Conservation (phyloP, 1,140 invertebrate species). For the Euwallacea fornicatus region DNA sequence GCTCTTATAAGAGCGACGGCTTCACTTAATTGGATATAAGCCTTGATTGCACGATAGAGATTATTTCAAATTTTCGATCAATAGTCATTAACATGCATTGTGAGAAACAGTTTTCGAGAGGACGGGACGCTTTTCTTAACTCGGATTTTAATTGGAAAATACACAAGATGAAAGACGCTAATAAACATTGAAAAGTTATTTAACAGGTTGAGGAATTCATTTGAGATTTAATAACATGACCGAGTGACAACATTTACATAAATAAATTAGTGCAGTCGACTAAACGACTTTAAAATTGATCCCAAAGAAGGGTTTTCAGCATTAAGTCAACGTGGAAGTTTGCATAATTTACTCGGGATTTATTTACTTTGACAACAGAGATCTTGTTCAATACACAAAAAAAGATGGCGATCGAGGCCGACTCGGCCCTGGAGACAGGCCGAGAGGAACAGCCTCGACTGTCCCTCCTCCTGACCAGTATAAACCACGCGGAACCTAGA, state of each 20-base stretch:
- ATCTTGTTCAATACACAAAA: no score
- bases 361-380: no score
- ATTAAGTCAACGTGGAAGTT: no score
- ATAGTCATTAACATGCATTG: constrained; percentile 37
- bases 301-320: no score
- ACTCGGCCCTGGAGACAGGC: no score
- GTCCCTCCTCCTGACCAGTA: no score
- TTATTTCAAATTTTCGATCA: constrained; percentile 36
- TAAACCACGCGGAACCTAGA: no score
- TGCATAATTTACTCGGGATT: no score
- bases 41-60: constrained; percentile 35
- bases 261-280: no score
- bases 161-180: constrained; percentile 18
- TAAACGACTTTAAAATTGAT: no score
- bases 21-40: constrained; percentile 38
- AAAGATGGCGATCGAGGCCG: no score
- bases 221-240: constrained; percentile 11
- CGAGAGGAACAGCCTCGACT: no score
- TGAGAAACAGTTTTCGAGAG: constrained; percentile 32
- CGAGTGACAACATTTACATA: background rate
- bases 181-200: constrained; percentile 10
- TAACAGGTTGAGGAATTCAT: constrained; percentile 18
- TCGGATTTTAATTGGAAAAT: constrained; percentile 34
- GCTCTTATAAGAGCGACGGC: constrained; percentile 29
- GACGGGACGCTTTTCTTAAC: constrained; percentile 19